Evolutionary conservation across 2,888 invertebrate genomes (phyloP).

Genomic region (Lepas anatifera): DNA sequence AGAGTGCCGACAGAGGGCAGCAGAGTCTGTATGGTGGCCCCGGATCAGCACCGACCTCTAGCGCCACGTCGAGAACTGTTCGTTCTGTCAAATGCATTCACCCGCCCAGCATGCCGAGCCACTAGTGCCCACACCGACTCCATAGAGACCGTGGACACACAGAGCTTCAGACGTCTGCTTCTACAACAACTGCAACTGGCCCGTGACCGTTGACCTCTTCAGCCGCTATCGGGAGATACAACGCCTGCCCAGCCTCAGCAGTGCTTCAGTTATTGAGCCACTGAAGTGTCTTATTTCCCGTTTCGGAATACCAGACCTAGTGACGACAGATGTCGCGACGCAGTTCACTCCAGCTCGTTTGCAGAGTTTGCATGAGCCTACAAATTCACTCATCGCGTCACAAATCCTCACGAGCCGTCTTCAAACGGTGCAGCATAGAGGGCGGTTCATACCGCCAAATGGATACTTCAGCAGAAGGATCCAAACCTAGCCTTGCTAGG

Average conservation of each 20-base stretch:
- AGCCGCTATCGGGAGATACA: neutral
- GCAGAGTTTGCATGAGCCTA: neutral
- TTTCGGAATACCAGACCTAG: neutral
- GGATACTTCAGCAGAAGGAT: neutral
- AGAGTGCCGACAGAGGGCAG: neutral
- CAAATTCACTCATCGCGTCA: neutral
- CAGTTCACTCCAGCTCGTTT: too few relatives aligned
- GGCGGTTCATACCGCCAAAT: neutral
- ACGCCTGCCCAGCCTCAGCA: neutral
- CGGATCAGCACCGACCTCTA: neutral
- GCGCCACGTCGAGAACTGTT: neutral
- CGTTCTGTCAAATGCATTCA: neutral
- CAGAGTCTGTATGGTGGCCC: neutral
- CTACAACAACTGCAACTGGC: neutral
- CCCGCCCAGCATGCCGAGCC: neutral
- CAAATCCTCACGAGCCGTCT: neutral
- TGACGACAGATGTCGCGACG: too few relatives aligned
- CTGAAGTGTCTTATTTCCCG: neutral
- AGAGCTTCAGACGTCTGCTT: neutral
- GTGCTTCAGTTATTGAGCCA: neutral
- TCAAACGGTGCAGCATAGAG: neutral
- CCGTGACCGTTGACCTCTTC: neutral
- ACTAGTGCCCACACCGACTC: slow-evolving; percentile 39
- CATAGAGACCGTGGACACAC: slow-evolving; percentile 64
- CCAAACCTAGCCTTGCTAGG: neutral